These are phyloP conservation scores for Pseudococcus longispinus DNA, from an alignment of 2,888 invertebrate species.

Conservation along the genomic window DNA sequence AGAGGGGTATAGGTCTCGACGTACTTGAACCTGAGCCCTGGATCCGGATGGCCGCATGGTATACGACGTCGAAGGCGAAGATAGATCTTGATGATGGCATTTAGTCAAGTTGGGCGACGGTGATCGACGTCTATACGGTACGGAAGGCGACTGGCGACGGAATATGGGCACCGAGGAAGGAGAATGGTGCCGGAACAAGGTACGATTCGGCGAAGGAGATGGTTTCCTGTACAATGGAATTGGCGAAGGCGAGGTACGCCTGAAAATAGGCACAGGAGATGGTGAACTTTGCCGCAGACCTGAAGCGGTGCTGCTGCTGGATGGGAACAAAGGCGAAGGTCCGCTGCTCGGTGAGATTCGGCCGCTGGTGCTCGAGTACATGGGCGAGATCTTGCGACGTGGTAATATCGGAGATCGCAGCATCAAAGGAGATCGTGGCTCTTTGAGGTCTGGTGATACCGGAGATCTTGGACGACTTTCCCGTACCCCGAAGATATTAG, in stretches of 20 bases:
- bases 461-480: conserved; percentile 48
- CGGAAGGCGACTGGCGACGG: conserved; percentile 64
- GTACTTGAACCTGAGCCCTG: conserved; percentile 71
- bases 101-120: conserved; percentile 63
- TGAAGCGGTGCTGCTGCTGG: conserved; percentile 58
- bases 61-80: conserved; percentile 66
- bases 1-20: conserved; percentile 69
- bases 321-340: neutral
- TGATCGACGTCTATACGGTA: conserved; percentile 76
- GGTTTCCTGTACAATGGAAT: conserved; percentile 58
- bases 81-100: conserved; percentile 60
- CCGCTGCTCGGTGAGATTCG: conserved; percentile 59
- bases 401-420: neutral
- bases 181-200: conserved; percentile 58
- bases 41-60: conserved; percentile 74
- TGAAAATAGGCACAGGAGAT: conserved; percentile 61
- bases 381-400: conserved; percentile 12
- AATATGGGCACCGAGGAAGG: conserved; percentile 61
- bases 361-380: conserved; percentile 40
- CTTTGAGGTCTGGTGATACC: conserved; percentile 15
- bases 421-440: neutral
- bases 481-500: neutral
- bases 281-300: conserved; percentile 64
- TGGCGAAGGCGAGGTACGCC: conserved; percentile 56
- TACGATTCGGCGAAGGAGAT: conserved; percentile 58